Percentiles rank a stretch among this genome's conserved stretches.
phyloP scores from a whole-genome alignment of 2,888 invertebrate species.

The Tricholauxania praeusta region DNA sequence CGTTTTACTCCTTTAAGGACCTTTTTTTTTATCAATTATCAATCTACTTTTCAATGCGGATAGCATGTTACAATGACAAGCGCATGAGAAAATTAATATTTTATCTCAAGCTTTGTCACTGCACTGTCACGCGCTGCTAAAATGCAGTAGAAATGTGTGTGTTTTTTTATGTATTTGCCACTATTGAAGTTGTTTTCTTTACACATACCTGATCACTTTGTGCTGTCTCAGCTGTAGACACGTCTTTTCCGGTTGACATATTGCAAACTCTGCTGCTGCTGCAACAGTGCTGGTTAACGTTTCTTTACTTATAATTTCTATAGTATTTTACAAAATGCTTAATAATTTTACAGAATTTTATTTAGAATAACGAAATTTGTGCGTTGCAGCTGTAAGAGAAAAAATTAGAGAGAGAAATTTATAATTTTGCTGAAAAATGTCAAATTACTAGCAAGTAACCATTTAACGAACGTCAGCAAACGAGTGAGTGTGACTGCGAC shows the following conservation, averaged over 20 bases:
- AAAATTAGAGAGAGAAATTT: not conserved
- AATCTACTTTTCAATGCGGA: too few relatives aligned
- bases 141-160: too few relatives aligned
- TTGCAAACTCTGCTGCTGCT: not conserved
- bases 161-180: too few relatives aligned
- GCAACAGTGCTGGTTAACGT: not conserved
- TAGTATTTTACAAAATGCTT: not conserved
- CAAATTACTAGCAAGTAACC: not conserved
- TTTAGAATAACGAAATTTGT: not conserved
- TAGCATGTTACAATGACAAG: too few relatives aligned
- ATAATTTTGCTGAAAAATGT: not conserved
- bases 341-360: not conserved
- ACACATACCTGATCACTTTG: constrained; percentile 18
- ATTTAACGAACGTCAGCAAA: not conserved
- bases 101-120: too few relatives aligned
- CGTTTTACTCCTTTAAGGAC: too few relatives aligned
- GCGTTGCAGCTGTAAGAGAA: constrained; percentile 1
- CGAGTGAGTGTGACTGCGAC: not conserved
- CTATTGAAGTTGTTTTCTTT: not conserved
- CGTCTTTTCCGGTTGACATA: not conserved
- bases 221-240: not conserved
- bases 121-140: too few relatives aligned
- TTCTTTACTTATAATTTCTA: too few relatives aligned
- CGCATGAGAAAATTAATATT: too few relatives aligned
- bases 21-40: too few relatives aligned